These are phyloP conservation scores for Chloebia gouldiae DNA, from an alignment of 2,113 vertebrate species.

Conservation along the genomic window DNA sequence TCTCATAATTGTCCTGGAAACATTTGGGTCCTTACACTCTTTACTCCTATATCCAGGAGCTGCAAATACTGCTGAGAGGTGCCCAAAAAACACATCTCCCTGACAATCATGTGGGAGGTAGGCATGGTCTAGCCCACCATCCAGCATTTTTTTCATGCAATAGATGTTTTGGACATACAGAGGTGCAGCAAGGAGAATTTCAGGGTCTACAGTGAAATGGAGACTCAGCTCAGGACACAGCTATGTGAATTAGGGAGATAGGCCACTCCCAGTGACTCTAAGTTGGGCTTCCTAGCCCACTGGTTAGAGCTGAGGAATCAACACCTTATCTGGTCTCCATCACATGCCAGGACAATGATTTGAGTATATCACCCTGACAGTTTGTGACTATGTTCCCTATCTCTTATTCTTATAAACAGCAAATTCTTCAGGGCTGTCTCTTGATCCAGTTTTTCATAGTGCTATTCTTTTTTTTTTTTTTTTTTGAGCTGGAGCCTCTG, in stretches of 20 bases:
- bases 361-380: not conserved
- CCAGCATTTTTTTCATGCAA: not conserved
- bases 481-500: not conserved
- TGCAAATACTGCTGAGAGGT: not conserved
- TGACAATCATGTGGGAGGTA: not conserved
- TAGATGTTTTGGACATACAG: not conserved
- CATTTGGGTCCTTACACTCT: not conserved
- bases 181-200: not conserved
- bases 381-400: not conserved
- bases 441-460: not conserved
- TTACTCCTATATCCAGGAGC: not conserved
- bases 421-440: not conserved
- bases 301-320: not conserved
- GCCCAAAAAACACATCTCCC: not conserved
- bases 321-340: rapidly evolving
- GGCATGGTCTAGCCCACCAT: not conserved
- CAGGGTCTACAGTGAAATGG: not conserved
- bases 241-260: not conserved
- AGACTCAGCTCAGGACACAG: rapidly evolving
- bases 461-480: not conserved
- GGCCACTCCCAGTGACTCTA: not conserved
- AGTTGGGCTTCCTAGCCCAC: not conserved
- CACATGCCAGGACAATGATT: not conserved
- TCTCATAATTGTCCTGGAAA: not conserved
- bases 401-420: not conserved